Conservation (phyloP, 2,113 vertebrate species). For the Empidonax alnorum region DNA sequence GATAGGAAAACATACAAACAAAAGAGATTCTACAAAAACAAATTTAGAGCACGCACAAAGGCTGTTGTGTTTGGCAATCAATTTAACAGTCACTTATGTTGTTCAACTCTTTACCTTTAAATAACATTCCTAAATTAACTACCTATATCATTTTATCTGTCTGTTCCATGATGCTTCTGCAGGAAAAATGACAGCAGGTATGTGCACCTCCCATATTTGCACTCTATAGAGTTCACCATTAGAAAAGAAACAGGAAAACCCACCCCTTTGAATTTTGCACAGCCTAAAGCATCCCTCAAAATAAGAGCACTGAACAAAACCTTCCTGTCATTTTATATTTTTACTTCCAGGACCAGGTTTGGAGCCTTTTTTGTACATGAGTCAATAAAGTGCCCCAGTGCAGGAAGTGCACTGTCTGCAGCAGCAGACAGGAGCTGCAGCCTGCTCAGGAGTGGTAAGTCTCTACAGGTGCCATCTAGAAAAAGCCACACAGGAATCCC, state of each 20-base stretch:
- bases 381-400: background rate
- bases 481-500: background rate
- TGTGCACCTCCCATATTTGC: conserved; percentile 42
- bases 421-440: background rate
- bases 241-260: conserved; percentile 52
- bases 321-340: background rate
- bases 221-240: background rate
- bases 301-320: background rate
- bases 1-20: background rate
- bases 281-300: background rate
- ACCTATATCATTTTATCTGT: conserved; percentile 27
- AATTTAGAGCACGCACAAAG: background rate
- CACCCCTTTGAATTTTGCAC: background rate
- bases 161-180: conserved; percentile 42
- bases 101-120: conserved; percentile 34
- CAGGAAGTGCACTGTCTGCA: background rate
- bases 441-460: background rate
- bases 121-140: conserved; percentile 37
- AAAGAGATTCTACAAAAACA: background rate
- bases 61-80: background rate
- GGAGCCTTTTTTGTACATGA: background rate
- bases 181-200: conserved; percentile 53
- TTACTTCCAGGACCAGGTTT: background rate
- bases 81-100: background rate
- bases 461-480: background rate